Evolutionary conservation across 35 echinoderm and acorn worm species (phyloP).

Genomic region (Ophiothrix spiculata): DNA sequence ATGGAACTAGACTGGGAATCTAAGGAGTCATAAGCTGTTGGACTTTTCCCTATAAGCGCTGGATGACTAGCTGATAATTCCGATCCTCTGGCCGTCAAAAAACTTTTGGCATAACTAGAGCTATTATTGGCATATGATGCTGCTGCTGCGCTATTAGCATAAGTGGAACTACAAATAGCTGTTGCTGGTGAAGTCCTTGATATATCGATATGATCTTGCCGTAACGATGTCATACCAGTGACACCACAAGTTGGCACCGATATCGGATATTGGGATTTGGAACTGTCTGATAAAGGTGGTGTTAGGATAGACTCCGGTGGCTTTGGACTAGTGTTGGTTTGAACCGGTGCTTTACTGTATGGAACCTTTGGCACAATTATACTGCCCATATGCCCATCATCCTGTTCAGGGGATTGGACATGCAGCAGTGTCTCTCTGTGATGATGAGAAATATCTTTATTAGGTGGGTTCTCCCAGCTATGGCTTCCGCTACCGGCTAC

Average conservation of each 20-base stretch:
- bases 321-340: slow-evolving; percentile 44
- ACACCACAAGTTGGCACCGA: slow-evolving; percentile 36
- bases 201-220: neutral
- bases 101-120: slow-evolving; percentile 37
- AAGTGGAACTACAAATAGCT: neutral
- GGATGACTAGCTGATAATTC: slow-evolving; percentile 23
- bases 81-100: neutral
- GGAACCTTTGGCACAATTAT: slow-evolving; percentile 41
- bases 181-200: neutral
- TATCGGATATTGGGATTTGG: slow-evolving; percentile 50
- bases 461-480: slow-evolving; percentile 80
- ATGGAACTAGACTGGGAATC: slow-evolving; percentile 12
- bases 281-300: slow-evolving; percentile 60
- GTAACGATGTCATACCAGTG: neutral
- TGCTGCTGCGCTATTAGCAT: neutral
- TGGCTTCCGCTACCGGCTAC: slow-evolving; percentile 5
- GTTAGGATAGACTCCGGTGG: slow-evolving; percentile 53
- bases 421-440: slow-evolving; percentile 17
- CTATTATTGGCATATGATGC: slow-evolving; percentile 37
- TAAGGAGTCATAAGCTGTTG: slow-evolving; percentile 28
- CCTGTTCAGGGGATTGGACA: slow-evolving; percentile 5
- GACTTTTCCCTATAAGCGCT: slow-evolving; percentile 11
- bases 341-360: slow-evolving; percentile 16
- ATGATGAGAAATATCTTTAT: slow-evolving; percentile 46
- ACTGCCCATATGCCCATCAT: slow-evolving; percentile 4